Evolutionary conservation across 2,797 vertebrate species (phyloP).

Genomic region (Enteromius fasciolatus): DNA sequence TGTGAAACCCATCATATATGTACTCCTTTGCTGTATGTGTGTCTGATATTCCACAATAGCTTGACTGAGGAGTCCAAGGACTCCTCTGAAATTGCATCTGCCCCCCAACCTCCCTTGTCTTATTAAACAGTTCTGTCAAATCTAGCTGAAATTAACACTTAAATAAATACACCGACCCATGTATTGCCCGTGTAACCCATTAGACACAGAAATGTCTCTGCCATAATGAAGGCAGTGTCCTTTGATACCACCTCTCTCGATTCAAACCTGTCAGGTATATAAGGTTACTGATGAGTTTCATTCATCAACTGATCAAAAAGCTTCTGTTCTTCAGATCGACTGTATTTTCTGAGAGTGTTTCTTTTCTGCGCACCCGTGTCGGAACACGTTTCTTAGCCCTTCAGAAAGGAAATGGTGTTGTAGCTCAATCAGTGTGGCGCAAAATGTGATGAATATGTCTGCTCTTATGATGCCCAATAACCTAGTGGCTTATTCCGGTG

Average conservation of each 20-base stretch:
- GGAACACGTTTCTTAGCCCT: neutral
- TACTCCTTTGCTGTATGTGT: neutral
- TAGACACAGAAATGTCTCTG: neutral
- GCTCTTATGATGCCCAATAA: slow-evolving; percentile 23
- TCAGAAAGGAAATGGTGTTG: slow-evolving; percentile 29
- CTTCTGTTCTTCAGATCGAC: neutral
- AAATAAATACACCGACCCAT: slow-evolving; percentile 3
- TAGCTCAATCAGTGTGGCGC: neutral
- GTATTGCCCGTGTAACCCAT: neutral
- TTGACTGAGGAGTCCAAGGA: neutral
- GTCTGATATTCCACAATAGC: neutral
- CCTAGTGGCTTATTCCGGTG: slow-evolving; percentile 56
- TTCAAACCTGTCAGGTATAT: neutral
- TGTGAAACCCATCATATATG: neutral
- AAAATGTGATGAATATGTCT: slow-evolving; percentile 24
- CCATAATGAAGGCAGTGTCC: neutral
- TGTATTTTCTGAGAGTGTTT: neutral
- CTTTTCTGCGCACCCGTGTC: neutral
- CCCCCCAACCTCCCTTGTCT: neutral
- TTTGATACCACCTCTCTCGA: slow-evolving; percentile 12
- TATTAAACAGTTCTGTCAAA: slow-evolving; percentile 6
- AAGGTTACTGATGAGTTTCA: slow-evolving; percentile 12
- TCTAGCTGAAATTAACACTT: neutral
- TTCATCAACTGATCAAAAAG: neutral
- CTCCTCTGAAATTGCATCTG: neutral